Conservation (phyloP, 2,113 vertebrate genomes). For the Thamnophis sirtalis region DNA sequence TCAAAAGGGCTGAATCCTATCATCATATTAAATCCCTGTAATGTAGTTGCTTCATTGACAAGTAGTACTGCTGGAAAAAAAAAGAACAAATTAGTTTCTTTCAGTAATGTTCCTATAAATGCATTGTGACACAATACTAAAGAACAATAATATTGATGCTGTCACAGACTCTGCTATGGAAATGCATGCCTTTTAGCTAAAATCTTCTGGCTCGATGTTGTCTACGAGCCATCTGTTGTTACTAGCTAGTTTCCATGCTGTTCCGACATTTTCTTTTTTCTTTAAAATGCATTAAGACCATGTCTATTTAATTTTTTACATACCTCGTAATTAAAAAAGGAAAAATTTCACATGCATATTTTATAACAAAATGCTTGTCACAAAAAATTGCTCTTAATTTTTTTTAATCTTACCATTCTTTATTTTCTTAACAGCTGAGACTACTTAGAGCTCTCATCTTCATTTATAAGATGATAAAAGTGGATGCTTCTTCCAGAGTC, state of each 20-base stretch:
- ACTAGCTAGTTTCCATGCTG: conserved; percentile 31
- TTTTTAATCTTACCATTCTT: neutral
- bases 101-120: neutral
- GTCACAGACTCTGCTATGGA: conserved; percentile 22
- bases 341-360: conserved; percentile 13
- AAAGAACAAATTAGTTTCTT: conserved; percentile 20
- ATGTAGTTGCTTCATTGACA: conserved; percentile 5
- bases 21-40: neutral
- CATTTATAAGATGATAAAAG: conserved; percentile 3
- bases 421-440: neutral
- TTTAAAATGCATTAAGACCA: neutral
- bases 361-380: conserved; percentile 4
- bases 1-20: conserved; percentile 14
- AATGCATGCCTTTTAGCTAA: neutral
- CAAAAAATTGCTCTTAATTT: neutral
- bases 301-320: conserved; percentile 2
- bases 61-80: neutral
- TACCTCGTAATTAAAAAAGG: neutral
- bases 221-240: conserved; percentile 4
- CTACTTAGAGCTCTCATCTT: neutral
- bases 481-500: conserved; percentile 9
- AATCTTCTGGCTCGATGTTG: conserved; percentile 3
- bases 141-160: conserved; percentile 30
- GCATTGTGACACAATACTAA: conserved; percentile 20
- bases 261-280: conserved; percentile 3